Conservation (phyloP, 2,888 invertebrate genomes). For the Nomada fabriciana region DNA sequence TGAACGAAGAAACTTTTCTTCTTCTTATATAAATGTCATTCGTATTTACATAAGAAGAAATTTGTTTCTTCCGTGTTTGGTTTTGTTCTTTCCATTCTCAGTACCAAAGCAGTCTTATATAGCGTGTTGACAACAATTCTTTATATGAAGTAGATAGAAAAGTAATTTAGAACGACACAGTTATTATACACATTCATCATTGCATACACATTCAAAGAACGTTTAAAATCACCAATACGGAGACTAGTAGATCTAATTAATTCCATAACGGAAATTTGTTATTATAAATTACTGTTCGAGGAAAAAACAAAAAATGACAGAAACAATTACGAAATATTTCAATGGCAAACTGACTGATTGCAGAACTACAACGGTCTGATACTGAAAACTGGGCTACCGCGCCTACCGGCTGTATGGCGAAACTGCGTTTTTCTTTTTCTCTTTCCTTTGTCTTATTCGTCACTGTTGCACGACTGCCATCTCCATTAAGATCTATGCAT, state of each 20-base stretch:
- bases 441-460: slow-evolving; percentile 29
- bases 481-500: not conserved
- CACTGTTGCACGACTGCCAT: slow-evolving; percentile 14
- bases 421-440: slow-evolving; percentile 46
- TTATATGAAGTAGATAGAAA: no score
- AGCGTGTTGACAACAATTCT: no score
- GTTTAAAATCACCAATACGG: not conserved
- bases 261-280: not conserved
- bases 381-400: slow-evolving; percentile 57
- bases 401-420: slow-evolving; percentile 30
- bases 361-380: slow-evolving; percentile 45
- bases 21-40: not conserved
- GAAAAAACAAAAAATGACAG: not conserved
- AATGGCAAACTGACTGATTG: slow-evolving; percentile 17
- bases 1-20: no score
- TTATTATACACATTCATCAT: not conserved
- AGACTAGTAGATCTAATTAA: not conserved
- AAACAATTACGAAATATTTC: slow-evolving; percentile 7
- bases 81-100: no score
- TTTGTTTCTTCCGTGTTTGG: not conserved
- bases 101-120: no score
- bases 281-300: not conserved
- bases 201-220: not conserved
- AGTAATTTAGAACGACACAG: not conserved
- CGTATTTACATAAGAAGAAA: not conserved